Conservation (phyloP, 2,113 vertebrate species). For the Rousettus leschenaultii region DNA sequence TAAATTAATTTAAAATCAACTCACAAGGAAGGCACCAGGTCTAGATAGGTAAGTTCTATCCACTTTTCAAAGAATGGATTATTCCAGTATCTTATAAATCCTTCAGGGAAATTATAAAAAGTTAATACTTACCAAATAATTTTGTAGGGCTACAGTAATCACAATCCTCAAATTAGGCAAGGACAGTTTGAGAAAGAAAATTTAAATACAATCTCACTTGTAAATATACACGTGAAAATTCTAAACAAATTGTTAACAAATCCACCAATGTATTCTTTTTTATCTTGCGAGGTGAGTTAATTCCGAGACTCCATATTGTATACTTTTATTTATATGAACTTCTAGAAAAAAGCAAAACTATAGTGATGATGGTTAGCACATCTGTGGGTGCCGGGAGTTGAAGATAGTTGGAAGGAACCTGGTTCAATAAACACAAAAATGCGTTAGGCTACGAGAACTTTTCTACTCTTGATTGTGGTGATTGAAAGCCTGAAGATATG, state of each 20-base stretch:
- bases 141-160: neutral
- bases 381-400: neutral
- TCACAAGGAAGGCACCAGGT: neutral
- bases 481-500: neutral
- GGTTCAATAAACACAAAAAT: neutral
- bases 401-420: neutral
- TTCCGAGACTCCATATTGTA: too few species aligned
- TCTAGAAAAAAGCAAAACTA: neutral
- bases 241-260: neutral
- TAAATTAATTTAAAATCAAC: neutral
- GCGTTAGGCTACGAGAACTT: neutral
- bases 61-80: conserved; percentile 2
- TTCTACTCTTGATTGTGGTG: neutral
- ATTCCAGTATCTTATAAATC: neutral
- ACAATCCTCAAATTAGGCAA: neutral
- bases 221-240: neutral
- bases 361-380: neutral
- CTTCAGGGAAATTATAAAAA: neutral
- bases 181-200: neutral
- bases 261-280: neutral
- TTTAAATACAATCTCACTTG: neutral
- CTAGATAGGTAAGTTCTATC: neutral
- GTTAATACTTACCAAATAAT: neutral
- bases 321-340: neutral
- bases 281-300: neutral